phyloP scores from a whole-genome alignment of 2,113 vertebrate species.

The Amblyopsis rosae region DNA sequence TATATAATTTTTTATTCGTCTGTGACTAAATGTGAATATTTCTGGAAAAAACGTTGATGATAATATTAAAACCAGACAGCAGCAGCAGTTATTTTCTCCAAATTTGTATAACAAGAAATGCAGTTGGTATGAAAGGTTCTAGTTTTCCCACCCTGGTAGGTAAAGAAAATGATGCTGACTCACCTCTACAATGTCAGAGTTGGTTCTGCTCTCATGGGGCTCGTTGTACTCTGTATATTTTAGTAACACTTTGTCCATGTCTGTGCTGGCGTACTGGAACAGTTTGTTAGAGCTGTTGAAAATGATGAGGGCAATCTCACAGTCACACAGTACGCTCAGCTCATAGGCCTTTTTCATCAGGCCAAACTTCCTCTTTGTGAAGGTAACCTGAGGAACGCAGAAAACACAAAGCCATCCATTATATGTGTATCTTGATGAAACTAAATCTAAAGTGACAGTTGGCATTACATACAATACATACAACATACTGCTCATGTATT shows the following conservation, averaged over 20 bases:
- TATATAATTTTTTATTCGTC: too few relatives aligned
- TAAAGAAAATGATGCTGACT: slow-evolving; percentile 60
- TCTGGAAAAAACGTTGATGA: too few relatives aligned
- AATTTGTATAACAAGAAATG: neutral
- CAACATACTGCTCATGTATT: neutral
- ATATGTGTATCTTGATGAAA: slow-evolving; percentile 8
- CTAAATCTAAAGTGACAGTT: neutral
- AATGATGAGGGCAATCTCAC: slow-evolving; percentile 99
- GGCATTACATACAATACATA: neutral
- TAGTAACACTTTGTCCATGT: slow-evolving; percentile 99
- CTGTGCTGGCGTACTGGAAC: slow-evolving; percentile 99
- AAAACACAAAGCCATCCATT: slow-evolving; percentile 28
- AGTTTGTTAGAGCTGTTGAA: slow-evolving; percentile 99
- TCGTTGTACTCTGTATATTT: slow-evolving; percentile 99
- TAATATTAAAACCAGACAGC: too few relatives aligned
- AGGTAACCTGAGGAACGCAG: slow-evolving; percentile 87
- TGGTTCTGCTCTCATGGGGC: slow-evolving; percentile 98
- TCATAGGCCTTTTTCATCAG: slow-evolving; percentile 99
- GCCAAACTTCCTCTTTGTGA: slow-evolving; percentile 99
- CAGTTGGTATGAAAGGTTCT: neutral
- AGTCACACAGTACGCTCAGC: slow-evolving; percentile 98
- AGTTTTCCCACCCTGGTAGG: slow-evolving; percentile 13
- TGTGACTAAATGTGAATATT: too few relatives aligned
- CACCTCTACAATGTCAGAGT: slow-evolving; percentile 99
- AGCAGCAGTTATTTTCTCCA: neutral